Evolutionary conservation across 2,797 vertebrate species (phyloP).

Genomic region (Oreonectes daqikongensis): DNA sequence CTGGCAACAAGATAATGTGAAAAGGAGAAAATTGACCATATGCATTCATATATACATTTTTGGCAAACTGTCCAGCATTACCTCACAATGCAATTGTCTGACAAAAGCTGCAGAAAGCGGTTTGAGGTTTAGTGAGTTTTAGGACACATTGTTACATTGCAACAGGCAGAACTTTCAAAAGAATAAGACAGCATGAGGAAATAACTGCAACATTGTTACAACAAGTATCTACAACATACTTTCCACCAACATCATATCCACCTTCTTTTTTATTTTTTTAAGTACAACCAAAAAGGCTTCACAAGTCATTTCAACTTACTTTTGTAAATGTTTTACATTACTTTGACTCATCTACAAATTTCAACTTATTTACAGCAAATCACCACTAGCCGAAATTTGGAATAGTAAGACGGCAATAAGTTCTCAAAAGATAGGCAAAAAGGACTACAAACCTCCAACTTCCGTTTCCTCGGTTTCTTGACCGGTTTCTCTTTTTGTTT

Average conservation of each 20-base stretch:
- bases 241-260: no score
- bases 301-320: no score
- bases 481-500: constrained; percentile 71
- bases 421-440: constrained; percentile 36
- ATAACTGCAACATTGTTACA: background rate
- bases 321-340: no score
- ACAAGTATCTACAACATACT: no score
- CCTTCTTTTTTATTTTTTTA: no score
- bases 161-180: background rate
- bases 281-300: no score
- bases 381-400: no score
- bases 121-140: background rate
- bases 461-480: constrained; percentile 76
- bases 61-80: background rate
- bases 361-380: background rate
- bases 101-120: background rate
- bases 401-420: background rate
- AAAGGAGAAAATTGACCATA: background rate
- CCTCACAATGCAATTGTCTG: background rate
- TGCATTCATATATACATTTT: background rate
- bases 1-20: constrained; percentile 52
- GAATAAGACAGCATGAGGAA: background rate
- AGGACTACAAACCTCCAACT: constrained; percentile 69
- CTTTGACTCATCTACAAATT: no score
- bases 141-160: background rate